Conservation (phyloP, 30 jellyfish, hydroid and myxozoan species). For the Hydractinia echinata region DNA sequence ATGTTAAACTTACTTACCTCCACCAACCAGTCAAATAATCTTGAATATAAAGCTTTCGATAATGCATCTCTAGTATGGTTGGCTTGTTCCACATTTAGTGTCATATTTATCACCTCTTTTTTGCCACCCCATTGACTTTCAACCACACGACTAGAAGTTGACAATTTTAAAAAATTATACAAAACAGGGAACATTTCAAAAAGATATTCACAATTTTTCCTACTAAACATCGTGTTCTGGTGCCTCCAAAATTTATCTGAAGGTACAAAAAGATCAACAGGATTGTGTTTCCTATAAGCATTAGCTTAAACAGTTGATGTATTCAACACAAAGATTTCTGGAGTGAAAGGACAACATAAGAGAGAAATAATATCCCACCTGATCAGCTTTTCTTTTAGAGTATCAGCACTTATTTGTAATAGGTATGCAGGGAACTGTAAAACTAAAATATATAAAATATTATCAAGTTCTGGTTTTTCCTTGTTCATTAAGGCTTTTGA, state of each 20-base stretch:
- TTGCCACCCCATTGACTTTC: slow-evolving; percentile 99
- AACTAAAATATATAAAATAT: slow-evolving; percentile 41
- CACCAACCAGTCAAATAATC: slow-evolving; percentile 61
- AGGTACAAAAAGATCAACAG: background rate
- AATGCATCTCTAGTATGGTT: slow-evolving; percentile 89
- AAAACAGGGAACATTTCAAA: background rate
- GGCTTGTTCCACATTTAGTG: slow-evolving; percentile 67
- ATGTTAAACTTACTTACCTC: slow-evolving; percentile 33
- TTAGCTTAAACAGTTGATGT: background rate
- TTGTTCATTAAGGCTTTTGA: no score
- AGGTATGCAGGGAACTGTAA: slow-evolving; percentile 87
- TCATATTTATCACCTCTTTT: slow-evolving; percentile 84
- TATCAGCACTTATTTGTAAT: slow-evolving; percentile 53
- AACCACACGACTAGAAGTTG: slow-evolving; percentile 86
- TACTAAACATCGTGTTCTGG: no score
- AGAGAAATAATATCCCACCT: slow-evolving; percentile 30
- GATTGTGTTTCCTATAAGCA: background rate
- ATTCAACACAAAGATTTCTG: background rate
- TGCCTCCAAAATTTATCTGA: background rate
- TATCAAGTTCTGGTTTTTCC: background rate
- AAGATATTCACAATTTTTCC: slow-evolving; percentile 65
- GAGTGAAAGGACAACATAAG: background rate
- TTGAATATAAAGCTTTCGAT: slow-evolving; percentile 75
- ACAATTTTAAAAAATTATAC: background rate
- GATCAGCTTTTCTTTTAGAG: slow-evolving; percentile 71